phyloP scores from a whole-genome alignment of 2,113 vertebrate genomes.

The Ictalurus punctatus region DNA sequence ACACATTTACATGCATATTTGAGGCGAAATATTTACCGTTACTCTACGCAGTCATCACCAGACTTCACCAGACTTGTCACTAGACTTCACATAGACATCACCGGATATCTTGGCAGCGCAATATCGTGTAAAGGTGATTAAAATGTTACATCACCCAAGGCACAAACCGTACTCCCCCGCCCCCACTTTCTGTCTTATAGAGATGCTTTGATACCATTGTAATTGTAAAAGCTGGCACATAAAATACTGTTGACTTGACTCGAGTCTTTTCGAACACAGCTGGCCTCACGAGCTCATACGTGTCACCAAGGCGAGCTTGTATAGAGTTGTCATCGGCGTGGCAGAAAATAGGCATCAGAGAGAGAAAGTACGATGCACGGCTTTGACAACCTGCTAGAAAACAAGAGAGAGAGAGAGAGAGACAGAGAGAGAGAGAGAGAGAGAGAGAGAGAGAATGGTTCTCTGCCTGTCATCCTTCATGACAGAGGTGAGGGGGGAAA shows the following conservation, averaged over 20 bases:
- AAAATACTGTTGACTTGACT: not conserved
- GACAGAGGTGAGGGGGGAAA: slow-evolving; percentile 27
- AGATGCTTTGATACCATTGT: not conserved
- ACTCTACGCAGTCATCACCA: not conserved
- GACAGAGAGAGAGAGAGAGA: slow-evolving; percentile 31
- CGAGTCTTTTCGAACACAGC: slow-evolving; percentile 10
- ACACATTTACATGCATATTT: too few species aligned
- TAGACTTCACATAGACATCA: not conserved
- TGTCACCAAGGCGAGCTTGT: slow-evolving; percentile 44
- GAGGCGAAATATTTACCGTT: not conserved
- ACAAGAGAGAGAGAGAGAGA: slow-evolving; percentile 44
- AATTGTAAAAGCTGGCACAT: not conserved
- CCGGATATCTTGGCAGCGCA: not conserved
- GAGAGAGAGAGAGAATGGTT: slow-evolving; percentile 57
- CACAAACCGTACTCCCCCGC: not conserved
- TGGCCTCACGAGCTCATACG: slow-evolving; percentile 49
- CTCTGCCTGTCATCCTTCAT: slow-evolving; percentile 51
- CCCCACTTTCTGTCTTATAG: not conserved
- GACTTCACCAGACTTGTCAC: not conserved
- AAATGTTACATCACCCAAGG: not conserved
- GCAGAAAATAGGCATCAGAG: slow-evolving; percentile 62
- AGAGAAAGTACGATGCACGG: slow-evolving; percentile 43
- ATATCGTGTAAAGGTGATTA: not conserved
- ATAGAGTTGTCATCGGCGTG: slow-evolving; percentile 53
- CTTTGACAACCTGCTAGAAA: slow-evolving; percentile 58